Conservation (phyloP, 2,888 invertebrate genomes). For the Zeuzera pyrina region DNA sequence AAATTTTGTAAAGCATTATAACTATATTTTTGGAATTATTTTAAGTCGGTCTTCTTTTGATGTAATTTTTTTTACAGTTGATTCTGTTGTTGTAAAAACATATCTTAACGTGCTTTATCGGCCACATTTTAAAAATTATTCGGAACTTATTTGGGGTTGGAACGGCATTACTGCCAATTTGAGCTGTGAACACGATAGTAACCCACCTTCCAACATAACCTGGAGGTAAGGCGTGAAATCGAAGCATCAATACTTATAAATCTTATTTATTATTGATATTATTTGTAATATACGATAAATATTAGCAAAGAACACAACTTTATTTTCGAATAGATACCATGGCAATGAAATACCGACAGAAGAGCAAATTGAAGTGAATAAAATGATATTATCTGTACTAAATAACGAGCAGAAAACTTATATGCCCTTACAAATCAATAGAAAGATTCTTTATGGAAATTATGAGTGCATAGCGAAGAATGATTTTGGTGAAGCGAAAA, state of each 20-base stretch:
- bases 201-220: constrained; percentile 35
- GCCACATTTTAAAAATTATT: constrained; percentile 33
- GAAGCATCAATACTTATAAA: no score
- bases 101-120: constrained; percentile 28
- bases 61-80: constrained; percentile 24
- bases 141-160: constrained; percentile 45
- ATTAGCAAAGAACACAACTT: neutral
- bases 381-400: constrained; percentile 19
- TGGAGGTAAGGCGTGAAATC: constrained; percentile 63
- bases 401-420: constrained; percentile 18
- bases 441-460: constrained; percentile 34
- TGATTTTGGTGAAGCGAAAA: constrained; percentile 30
- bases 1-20: neutral
- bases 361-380: constrained; percentile 27
- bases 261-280: no score
- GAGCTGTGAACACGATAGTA: constrained; percentile 41
- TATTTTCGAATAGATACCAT: constrained; percentile 23
- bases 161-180: constrained; percentile 36
- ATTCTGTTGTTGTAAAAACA: constrained; percentile 14
- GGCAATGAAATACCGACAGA: constrained; percentile 23
- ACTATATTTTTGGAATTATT: neutral
- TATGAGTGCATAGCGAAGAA: constrained; percentile 45
- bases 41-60: no score
- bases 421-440: constrained; percentile 23
- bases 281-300: no score